Base-by-base conservation (phyloP, 2,113 vertebrate species). In the Hippocampus comes region DNA sequence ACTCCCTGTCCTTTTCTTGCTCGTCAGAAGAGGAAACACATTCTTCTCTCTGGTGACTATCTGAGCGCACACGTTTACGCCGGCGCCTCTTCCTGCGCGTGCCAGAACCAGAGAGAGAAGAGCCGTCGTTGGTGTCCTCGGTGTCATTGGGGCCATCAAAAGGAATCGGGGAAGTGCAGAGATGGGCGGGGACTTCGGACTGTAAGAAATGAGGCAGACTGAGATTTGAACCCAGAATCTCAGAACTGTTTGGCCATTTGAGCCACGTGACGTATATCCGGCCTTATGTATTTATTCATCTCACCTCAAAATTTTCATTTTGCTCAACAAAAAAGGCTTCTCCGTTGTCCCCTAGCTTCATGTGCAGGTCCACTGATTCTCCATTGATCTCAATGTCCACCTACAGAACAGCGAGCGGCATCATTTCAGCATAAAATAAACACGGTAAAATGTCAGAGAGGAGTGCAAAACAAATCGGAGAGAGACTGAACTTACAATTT, bases 381-480 rank as follows among this genome's bases (percentile, higher is more conserved):
- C 96, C 96, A 0, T 97, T 99, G 77, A 98, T 92, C 89, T 98
- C 95, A 66, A 98, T 97, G 77, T 99, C 97, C 73, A 98, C 96
- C 97, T 99, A 78, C 25, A 68, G 81, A 41, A 78, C 59, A 82
- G 15, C 0, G 3, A 46, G 6, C n/a, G 49, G 49, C 9, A 2
- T 53, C 9, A 3, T 0, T 9, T 11, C 21, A 9, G 64, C 14
- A 53, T 25, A 5, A 70, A 60, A 53, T 21, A 67, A 57, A 66
- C n/a, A 49, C 23, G 12, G 11, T 21, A 4, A 10, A 63, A 23
- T 15, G 42, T 48, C 2, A 59, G 6, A 30, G 10, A 17, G 18
- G 23, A 48, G 9, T 23, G 27, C n/a, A 11, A 1, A 53, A 70
- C 20, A 1, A 65, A 10, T 18, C 4, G 8, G 10, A 65, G 8